Percentiles rank a stretch among this genome's conserved stretches.
Evolutionary conservation across 2,797 vertebrate species (phyloP).

Genomic region (Gymnothorax javanicus): DNA sequence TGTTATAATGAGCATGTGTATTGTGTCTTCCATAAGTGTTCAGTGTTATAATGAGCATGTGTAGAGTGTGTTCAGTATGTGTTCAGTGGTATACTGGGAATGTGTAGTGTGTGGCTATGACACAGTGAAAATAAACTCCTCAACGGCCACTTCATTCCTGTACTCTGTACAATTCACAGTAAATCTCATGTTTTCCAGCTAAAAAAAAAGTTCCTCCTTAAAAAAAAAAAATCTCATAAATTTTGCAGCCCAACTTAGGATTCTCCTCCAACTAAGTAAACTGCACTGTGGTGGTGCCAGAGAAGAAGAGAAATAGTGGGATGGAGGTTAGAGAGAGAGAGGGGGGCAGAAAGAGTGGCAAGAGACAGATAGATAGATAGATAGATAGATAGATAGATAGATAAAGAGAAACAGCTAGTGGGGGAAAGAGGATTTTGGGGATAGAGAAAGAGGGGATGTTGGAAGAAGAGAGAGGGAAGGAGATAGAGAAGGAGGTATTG

Average conservation of each 20-base stretch:
- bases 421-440: background rate
- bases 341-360: background rate
- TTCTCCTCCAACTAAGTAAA: constrained; percentile 61
- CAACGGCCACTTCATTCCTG: too few relatives aligned
- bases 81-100: background rate
- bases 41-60: background rate
- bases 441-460: background rate
- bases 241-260: background rate
- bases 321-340: background rate
- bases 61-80: background rate
- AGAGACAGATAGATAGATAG: background rate
- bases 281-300: constrained; percentile 51
- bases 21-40: background rate
- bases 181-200: too few relatives aligned
- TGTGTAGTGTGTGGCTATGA: constrained; percentile 24
- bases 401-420: too few relatives aligned
- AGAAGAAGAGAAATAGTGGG: constrained; percentile 27
- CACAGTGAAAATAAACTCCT: background rate
- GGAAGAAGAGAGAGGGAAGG: constrained; percentile 36
- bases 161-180: too few relatives aligned
- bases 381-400: background rate
- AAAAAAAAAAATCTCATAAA: too few relatives aligned
- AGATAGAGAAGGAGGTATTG: constrained; percentile 10
- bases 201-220: too few relatives aligned
- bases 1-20: background rate